phyloP scores from a whole-genome alignment of 2,888 invertebrate genomes.

The Chironomus riparius region DNA sequence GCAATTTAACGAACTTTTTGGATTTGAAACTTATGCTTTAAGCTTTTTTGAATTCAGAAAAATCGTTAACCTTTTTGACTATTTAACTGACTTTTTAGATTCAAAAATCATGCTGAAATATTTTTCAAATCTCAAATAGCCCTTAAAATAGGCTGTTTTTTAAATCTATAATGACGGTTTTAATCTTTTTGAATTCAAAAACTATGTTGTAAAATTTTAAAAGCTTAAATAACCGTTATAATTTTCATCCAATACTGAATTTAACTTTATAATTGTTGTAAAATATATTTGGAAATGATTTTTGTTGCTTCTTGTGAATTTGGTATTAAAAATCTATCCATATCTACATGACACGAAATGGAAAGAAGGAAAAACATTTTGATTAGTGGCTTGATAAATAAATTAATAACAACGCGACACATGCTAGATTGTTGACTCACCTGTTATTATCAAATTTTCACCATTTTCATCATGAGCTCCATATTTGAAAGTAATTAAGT shows the following conservation, averaged over 20 bases:
- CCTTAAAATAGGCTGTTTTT: too few species aligned
- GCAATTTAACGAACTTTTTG: too few species aligned
- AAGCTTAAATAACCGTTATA: too few species aligned
- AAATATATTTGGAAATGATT: slow-evolving; percentile 80
- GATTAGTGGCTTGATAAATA: background rate
- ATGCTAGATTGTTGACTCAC: background rate
- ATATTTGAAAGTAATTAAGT: slow-evolving; percentile 95
- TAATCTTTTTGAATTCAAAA: too few species aligned
- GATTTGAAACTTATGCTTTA: too few species aligned
- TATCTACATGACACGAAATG: slow-evolving; percentile 45
- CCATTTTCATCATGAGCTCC: slow-evolving; percentile 65
- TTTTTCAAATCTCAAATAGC: too few species aligned
- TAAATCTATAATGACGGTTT: too few species aligned
- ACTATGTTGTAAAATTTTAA: too few species aligned
- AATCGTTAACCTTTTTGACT: too few species aligned
- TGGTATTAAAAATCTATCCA: slow-evolving; percentile 87
- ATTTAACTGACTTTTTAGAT: too few species aligned
- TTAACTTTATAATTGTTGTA: slow-evolving; percentile 45
- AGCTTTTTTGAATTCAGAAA: too few species aligned
- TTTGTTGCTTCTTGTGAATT: slow-evolving; percentile 85
- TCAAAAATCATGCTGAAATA: too few species aligned
- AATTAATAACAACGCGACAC: background rate
- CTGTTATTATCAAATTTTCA: slow-evolving; percentile 64
- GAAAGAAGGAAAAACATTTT: background rate
- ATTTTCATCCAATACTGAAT: background rate